Base-by-base conservation (phyloP, 2,888 invertebrate genomes). In the Litoditis marina region DNA sequence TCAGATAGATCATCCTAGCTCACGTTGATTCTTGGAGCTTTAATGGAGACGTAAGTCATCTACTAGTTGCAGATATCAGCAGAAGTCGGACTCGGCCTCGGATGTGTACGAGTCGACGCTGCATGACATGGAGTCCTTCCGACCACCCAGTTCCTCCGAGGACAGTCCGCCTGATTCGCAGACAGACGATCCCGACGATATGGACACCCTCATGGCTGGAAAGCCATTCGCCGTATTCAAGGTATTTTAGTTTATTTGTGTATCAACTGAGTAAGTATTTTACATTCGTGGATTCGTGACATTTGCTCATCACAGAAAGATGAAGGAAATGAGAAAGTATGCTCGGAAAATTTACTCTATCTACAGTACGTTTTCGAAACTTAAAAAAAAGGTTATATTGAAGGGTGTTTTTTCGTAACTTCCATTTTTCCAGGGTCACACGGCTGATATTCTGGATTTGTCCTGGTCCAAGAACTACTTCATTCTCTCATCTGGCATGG, bases 361-460 rank as follows among this genome's bases (percentile, higher is more conserved):
- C n/a, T n/a, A n/a, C n/a, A n/a, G n/a, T 47, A 11, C 22, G 32
- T 54, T 54, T 36, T n/a, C n/a, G 13, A 11, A 36, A 11, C n/a
- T 36, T 36, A 19, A 19, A 19, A 31, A 54, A 11, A 31, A 39
- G 39, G 16, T 63, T 27, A 19, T 22, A 16, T 31, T 57, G 31
- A 27, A 25, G 22, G 25, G 3, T 39, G 34, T 47, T 4, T 56
- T 59, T 50, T 5, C 3, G 30, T 57, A n/a, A 19, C 11, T 25
- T 30, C 31, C 1, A 31, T n/a, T 31, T 27, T 63, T 62, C 84
- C 88, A 90, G 13, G 96, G 95, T 0, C 98, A 98, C 84, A 92
- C 92, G 0, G 94, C 95, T 1, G 96, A 96, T 85, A 86, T 98
- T 2, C 87, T 98, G 0, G 98, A 98, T 85, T 90, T 98, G 0